phyloP scores from a whole-genome alignment of 2,888 invertebrate genomes.

The Drosophila acutilabella region DNA sequence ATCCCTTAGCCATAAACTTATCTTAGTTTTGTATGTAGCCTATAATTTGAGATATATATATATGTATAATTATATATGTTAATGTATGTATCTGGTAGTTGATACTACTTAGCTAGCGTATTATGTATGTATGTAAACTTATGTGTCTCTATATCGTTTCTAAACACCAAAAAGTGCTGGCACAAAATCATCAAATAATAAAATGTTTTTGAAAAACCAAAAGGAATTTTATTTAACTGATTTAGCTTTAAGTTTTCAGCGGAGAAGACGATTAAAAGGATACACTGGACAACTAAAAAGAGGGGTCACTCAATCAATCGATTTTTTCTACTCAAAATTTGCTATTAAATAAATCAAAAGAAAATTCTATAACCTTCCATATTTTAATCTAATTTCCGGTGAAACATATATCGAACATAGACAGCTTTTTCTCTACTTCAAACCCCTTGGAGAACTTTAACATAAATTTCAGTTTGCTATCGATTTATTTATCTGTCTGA shows the following conservation, averaged over 20 bases:
- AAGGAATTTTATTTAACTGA: not conserved
- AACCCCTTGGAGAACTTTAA: not conserved
- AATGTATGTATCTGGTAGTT: slow-evolving; percentile 38
- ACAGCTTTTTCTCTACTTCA: not conserved
- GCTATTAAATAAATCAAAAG: too few species aligned
- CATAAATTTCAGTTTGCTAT: slow-evolving; percentile 20
- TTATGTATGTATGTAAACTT: slow-evolving; percentile 56
- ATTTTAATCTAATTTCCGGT: not conserved
- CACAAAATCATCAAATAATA: slow-evolving; percentile 75
- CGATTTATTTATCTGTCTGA: slow-evolving; percentile 22
- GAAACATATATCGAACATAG: too few species aligned
- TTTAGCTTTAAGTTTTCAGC: too few species aligned
- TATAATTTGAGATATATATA: slow-evolving; percentile 27
- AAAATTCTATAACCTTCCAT: too few species aligned
- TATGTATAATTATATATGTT: slow-evolving; percentile 3
- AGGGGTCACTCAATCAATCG: too few species aligned
- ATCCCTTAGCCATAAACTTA: slow-evolving; percentile 50
- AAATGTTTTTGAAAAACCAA: slow-evolving; percentile 72
- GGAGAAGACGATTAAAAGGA: not conserved
- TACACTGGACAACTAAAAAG: not conserved
- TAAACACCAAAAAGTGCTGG: slow-evolving; percentile 84
- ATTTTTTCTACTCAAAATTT: not conserved
- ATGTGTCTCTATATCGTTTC: slow-evolving; percentile 73
- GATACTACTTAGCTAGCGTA: slow-evolving; percentile 50
- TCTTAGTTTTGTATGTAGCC: slow-evolving; percentile 43